Percentiles rank a stretch among this genome's conserved stretches.
Evolutionary conservation across 2,888 invertebrate genomes (phyloP).

Genomic region (Drosophila birchii): DNA sequence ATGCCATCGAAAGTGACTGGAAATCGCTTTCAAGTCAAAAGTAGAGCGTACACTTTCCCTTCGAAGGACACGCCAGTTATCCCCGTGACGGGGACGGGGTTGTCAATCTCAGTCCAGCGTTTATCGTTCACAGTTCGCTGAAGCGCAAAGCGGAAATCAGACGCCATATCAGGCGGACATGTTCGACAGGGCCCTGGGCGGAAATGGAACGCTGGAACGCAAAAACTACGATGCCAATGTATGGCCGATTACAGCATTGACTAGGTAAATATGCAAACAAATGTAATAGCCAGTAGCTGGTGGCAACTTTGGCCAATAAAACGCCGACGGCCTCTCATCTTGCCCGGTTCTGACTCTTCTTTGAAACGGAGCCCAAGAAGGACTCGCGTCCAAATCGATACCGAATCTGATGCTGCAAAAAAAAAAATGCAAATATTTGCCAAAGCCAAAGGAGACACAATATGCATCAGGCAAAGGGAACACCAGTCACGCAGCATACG

Average conservation of each 20-base stretch:
- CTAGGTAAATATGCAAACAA: constrained; percentile 17
- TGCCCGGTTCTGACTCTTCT: neutral
- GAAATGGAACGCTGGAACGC: constrained; percentile 58
- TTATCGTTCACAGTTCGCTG: constrained; percentile 47
- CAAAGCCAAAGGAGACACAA: neutral
- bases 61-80: constrained; percentile 56
- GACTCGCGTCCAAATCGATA: constrained; percentile 58
- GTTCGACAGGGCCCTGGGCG: constrained; percentile 60
- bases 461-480: constrained; percentile 38
- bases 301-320: constrained; percentile 23
- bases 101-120: constrained; percentile 59
- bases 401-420: constrained; percentile 58
- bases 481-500: constrained; percentile 23
- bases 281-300: constrained; percentile 3
- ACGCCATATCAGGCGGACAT: constrained; percentile 72
- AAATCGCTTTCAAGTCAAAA: constrained; percentile 40
- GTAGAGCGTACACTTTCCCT: constrained; percentile 63
- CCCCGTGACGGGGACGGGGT: constrained; percentile 33
- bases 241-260: constrained; percentile 28
- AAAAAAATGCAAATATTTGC: constrained; percentile 67
- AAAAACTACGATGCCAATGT: constrained; percentile 36
- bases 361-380: constrained; percentile 36
- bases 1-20: constrained; percentile 37
- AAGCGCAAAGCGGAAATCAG: constrained; percentile 71
- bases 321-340: neutral